A percentile compares a stretch with the other conserved stretches of the same genome.
Evolutionary conservation across 2,113 vertebrate species (phyloP).

Genomic region (Melanerpes aurifrons): DNA sequence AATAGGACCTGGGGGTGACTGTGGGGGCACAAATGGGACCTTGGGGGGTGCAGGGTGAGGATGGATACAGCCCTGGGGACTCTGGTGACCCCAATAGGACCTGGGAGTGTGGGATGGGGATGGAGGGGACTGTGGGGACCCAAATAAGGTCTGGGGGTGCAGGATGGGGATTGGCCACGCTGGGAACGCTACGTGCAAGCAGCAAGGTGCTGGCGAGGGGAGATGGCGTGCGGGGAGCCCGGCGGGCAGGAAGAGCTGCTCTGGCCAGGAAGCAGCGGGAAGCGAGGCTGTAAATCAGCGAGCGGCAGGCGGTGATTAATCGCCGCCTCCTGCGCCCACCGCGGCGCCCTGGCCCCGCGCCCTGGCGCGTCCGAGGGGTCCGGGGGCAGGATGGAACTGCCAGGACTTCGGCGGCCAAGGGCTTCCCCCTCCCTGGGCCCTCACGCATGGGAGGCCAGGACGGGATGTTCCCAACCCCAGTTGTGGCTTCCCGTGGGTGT

Average conservation of each 20-base stretch:
- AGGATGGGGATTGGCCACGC: accelerated
- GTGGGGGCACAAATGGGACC: too few species aligned
- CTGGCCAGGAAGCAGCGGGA: slow-evolving; percentile 26
- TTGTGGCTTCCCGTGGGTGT: neutral
- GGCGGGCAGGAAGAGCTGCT: neutral
- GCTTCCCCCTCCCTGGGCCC: neutral
- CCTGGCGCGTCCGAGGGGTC: neutral
- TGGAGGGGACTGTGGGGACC: neutral
- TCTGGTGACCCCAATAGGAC: neutral
- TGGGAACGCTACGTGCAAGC: accelerated
- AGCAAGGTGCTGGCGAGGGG: neutral
- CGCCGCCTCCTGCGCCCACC: accelerated
- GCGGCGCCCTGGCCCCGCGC: neutral
- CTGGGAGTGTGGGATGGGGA: neutral
- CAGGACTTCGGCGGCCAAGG: neutral
- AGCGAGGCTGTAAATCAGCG: neutral
- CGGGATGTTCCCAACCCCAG: neutral
- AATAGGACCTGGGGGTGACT: too few species aligned
- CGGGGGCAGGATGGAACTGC: too few species aligned
- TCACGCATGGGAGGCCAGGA: accelerated
- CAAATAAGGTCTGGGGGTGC: neutral
- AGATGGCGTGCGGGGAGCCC: neutral
- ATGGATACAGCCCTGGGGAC: too few species aligned
- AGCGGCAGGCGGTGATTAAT: neutral
- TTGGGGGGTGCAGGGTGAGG: too few species aligned